These are phyloP conservation scores for Euzophera pinguis DNA, from an alignment of 2,888 invertebrate species.

Conservation along the genomic window DNA sequence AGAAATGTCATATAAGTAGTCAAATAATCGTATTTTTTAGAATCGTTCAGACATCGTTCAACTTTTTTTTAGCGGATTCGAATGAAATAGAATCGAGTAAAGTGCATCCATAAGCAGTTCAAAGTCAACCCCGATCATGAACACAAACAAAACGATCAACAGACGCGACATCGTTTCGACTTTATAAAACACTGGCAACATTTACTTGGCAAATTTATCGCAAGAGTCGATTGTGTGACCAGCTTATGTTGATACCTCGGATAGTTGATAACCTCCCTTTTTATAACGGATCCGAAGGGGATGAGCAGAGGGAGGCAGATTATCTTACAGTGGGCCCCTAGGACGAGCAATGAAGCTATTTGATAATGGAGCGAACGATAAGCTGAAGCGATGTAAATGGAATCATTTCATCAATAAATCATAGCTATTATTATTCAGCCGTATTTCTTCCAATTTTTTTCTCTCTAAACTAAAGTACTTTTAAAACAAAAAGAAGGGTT, in stretches of 20 bases:
- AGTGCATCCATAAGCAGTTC: not conserved
- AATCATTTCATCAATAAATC: no score
- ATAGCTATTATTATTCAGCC: no score
- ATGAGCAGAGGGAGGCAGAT: conserved; percentile 20
- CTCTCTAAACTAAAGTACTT: no score
- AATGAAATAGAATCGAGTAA: not conserved
- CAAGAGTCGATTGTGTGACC: conserved; percentile 19
- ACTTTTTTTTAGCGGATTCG: not conserved
- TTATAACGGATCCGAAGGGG: conserved; percentile 16
- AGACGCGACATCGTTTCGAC: conserved; percentile 18
- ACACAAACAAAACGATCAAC: conserved; percentile 16
- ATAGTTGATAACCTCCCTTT: conserved; percentile 18
- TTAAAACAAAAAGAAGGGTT: no score
- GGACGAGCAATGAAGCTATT: conserved; percentile 32
- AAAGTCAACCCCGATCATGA: not conserved
- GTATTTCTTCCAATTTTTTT: no score
- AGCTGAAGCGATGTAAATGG: conserved; percentile 20
- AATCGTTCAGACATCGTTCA: no score
- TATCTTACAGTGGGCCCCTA: conserved; percentile 25
- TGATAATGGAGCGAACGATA: conserved; percentile 21
- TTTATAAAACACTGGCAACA: conserved; percentile 28
- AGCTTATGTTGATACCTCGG: conserved; percentile 20
- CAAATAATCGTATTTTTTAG: no score
- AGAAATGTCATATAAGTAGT: no score
- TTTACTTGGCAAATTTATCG: conserved; percentile 35